These are phyloP conservation scores for Heliconius eleuchia DNA, from an alignment of 1,140 invertebrate species.

Conservation along the genomic window DNA sequence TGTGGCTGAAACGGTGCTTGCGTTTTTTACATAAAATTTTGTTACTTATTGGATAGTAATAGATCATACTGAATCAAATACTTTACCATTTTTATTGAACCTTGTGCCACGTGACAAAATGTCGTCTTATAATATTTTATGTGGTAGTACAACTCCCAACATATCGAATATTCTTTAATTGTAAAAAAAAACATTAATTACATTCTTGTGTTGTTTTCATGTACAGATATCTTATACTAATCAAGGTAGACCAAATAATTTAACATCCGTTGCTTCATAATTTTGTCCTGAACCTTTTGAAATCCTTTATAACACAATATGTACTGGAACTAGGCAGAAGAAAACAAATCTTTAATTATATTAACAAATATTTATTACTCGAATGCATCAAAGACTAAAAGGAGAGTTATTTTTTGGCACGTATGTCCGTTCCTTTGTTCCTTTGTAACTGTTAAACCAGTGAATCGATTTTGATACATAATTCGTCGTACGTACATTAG, in stretches of 20 bases:
- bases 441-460: no score
- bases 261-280: no score
- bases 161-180: not conserved
- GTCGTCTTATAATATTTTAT: not conserved
- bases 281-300: no score
- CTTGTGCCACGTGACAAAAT: not conserved
- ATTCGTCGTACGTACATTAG: no score
- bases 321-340: not conserved
- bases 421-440: no score
- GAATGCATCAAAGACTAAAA: no score
- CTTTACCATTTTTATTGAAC: not conserved
- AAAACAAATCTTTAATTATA: no score
- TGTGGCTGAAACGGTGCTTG: conserved; percentile 17
- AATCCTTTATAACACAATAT: no score
- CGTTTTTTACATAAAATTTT: not conserved
- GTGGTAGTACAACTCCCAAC: no score
- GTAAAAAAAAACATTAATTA: not conserved
- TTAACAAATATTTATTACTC: no score
- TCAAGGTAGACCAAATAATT: not conserved
- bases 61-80: conserved; percentile 7
- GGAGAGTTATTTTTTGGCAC: no score
- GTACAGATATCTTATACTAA: not conserved
- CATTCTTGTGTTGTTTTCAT: not conserved
- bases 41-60: conserved; percentile 14
- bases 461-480: no score